These are phyloP conservation scores for Bombus huntii DNA, from an alignment of 1,140 invertebrate genomes.

Conservation along the genomic window DNA sequence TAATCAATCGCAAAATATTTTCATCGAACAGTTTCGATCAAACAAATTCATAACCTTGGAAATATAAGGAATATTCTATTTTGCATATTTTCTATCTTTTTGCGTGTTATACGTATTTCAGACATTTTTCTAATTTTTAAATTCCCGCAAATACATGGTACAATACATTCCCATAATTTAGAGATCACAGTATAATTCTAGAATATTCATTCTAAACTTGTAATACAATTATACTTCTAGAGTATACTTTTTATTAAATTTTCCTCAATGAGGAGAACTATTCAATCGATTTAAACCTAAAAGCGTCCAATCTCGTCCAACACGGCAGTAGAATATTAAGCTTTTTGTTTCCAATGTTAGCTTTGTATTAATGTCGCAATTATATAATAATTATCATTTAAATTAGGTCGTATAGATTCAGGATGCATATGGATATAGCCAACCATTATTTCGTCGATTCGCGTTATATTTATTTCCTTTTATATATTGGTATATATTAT, in stretches of 20 bases:
- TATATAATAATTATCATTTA: not conserved
- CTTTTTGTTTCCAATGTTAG: not conserved
- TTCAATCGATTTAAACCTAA: not conserved
- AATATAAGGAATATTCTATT: no score
- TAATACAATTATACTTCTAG: no score
- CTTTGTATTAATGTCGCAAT: not conserved
- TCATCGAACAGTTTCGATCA: no score
- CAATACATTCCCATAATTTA: no score
- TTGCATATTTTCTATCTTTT: no score
- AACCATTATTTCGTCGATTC: not conserved
- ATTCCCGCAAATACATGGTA: no score
- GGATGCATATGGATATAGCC: not conserved
- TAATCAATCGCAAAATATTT: no score
- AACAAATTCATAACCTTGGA: no score
- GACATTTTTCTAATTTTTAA: no score
- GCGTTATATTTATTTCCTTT: not conserved
- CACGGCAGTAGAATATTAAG: not conserved
- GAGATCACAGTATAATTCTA: not conserved
- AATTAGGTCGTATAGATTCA: not conserved
- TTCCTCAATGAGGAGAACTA: not conserved
- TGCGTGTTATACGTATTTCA: no score
- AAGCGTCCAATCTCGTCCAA: not conserved
- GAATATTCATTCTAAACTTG: not conserved
- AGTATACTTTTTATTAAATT: not conserved
- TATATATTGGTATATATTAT: not conserved